These are phyloP conservation scores for Drosophila siamana DNA, from an alignment of 2,888 invertebrate species.

Conservation along the genomic window DNA sequence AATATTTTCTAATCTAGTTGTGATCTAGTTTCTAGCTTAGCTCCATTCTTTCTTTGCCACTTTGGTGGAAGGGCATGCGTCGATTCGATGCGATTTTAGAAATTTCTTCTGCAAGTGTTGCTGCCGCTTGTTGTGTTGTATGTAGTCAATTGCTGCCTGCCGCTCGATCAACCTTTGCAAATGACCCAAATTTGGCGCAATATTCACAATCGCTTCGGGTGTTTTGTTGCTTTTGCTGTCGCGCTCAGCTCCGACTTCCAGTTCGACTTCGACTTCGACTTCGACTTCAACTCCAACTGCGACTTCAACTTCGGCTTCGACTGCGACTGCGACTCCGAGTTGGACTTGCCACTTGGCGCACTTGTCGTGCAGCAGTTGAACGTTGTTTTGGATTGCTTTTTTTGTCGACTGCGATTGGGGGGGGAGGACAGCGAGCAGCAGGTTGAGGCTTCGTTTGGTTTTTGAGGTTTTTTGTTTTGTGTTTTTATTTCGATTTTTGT, in stretches of 20 bases:
- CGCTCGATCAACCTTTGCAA: constrained; percentile 75
- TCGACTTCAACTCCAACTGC: constrained; percentile 14
- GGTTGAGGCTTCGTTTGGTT: constrained; percentile 8
- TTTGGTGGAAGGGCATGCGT: constrained; percentile 6
- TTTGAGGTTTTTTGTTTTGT: constrained; percentile 16
- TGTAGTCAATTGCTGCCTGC: constrained; percentile 47
- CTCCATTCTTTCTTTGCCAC: no score
- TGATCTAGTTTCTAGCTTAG: no score
- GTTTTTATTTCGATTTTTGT: neutral
- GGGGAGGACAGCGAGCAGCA: neutral
- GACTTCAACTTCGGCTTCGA: constrained; percentile 8
- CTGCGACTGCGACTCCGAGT: constrained; percentile 27
- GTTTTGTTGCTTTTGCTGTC: constrained; percentile 3
- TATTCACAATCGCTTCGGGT: constrained; percentile 58
- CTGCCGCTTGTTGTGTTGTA: constrained; percentile 27
- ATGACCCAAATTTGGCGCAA: constrained; percentile 72
- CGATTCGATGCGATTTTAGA: constrained; percentile 9
- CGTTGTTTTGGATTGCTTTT: constrained; percentile 28
- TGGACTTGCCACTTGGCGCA: constrained; percentile 57
- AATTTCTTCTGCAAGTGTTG: neutral
- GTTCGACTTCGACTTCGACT: constrained; percentile 19
- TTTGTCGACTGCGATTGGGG: neutral
- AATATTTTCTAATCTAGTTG: no score
- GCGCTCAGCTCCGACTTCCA: constrained; percentile 10
- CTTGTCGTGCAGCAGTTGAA: constrained; percentile 62